Conservation (phyloP, 2,113 vertebrate species). For the Lepisosteus osseus region DNA sequence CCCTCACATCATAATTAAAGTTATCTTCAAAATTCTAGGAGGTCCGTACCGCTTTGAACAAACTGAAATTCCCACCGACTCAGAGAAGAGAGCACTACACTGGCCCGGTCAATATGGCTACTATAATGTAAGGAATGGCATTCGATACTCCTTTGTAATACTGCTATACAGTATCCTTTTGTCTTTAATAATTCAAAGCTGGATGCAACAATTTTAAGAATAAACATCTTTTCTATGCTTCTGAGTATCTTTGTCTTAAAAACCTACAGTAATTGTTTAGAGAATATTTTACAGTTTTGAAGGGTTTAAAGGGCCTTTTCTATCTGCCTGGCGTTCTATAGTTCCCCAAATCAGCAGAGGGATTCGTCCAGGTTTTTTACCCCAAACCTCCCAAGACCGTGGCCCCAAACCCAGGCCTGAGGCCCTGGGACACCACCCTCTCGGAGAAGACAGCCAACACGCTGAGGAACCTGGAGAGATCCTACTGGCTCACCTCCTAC, state of each 20-base stretch:
- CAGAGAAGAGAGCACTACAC: conserved; percentile 45
- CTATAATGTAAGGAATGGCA: conserved; percentile 57
- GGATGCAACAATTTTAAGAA: too few relatives aligned
- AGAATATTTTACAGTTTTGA: too few relatives aligned
- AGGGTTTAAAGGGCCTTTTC: too few relatives aligned
- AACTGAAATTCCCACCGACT: conserved; percentile 45
- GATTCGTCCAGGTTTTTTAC: conserved; percentile 54
- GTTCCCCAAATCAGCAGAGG: conserved; percentile 53
- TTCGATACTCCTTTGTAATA: conserved; percentile 30
- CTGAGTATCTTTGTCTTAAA: too few relatives aligned
- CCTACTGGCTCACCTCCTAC: conserved; percentile 66
- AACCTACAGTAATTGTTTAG: too few relatives aligned
- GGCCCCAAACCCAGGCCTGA: conserved; percentile 50
- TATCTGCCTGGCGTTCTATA: conserved; percentile 28
- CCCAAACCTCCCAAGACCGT: conserved; percentile 56
- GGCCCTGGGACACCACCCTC: conserved; percentile 46
- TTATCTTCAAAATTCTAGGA: conserved; percentile 46
- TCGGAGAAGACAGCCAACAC: conserved; percentile 61
- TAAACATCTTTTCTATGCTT: too few relatives aligned
- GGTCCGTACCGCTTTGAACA: conserved; percentile 67
- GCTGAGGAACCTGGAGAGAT: conserved; percentile 62
- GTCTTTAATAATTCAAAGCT: too few relatives aligned
- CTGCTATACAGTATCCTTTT: background rate
- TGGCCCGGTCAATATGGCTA: conserved; percentile 60
- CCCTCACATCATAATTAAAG: too few relatives aligned